Conservation (phyloP, 2,113 vertebrate genomes). For the Ifrita kowaldi region DNA sequence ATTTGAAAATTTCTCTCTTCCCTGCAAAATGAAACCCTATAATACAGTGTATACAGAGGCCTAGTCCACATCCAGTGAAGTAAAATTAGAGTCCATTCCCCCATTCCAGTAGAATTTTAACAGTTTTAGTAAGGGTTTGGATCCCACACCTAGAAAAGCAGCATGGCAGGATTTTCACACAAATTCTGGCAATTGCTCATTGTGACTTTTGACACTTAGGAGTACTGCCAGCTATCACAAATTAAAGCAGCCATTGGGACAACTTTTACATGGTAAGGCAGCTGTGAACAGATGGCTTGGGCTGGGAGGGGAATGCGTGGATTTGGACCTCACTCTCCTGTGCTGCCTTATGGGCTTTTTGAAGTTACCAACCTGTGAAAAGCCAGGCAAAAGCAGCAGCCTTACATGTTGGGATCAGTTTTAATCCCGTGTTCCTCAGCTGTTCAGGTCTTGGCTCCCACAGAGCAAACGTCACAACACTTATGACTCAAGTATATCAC, state of each 20-base stretch:
- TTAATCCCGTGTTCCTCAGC: not conserved
- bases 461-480: not conserved
- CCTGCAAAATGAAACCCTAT: not conserved
- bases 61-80: not conserved
- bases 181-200: not conserved
- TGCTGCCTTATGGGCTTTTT: not conserved
- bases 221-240: not conserved
- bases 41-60: not conserved
- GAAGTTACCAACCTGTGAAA: not conserved
- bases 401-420: not conserved
- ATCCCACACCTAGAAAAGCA: not conserved
- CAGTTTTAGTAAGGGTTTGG: not conserved
- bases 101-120: not conserved
- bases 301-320: rapidly evolving
- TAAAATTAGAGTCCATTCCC: not conserved
- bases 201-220: not conserved
- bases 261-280: not conserved
- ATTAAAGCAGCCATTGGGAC: not conserved
- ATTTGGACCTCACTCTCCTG: not conserved
- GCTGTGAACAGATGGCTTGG: not conserved
- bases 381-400: not conserved
- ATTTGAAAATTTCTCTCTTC: not conserved
- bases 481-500: not conserved
- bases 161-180: not conserved
- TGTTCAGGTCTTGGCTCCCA: not conserved